phyloP scores from a whole-genome alignment of 2,113 vertebrate species.

The Xenopus tropicalis region UCB_Xtro_10.0 CM004446.2:127098001-127098500 shows the following conservation, averaged over 20 bases:
- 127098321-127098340: too few relatives aligned
- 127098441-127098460: too few relatives aligned
- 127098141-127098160: constrained; percentile 33
- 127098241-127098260: background rate
- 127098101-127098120: background rate
- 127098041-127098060: constrained; percentile 13
- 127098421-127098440: too few relatives aligned
- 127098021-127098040: background rate
- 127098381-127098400: too few relatives aligned
- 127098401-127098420: too few relatives aligned
- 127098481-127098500: too few relatives aligned
- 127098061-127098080: background rate
- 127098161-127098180: constrained; percentile 7
- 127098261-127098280: too few relatives aligned
- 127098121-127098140: constrained; percentile 24
- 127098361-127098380: too few relatives aligned
- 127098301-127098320: too few relatives aligned
- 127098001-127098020: background rate
- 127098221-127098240: background rate
- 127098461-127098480: too few relatives aligned
- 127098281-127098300: too few relatives aligned
- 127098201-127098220: background rate
- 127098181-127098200: background rate
- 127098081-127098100: constrained; percentile 2
- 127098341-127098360: too few relatives aligned